Percentiles rank a stretch among this genome's conserved stretches.
Conservation (phyloP, 2,113 vertebrate genomes). For the Petromus typicus region DNA sequence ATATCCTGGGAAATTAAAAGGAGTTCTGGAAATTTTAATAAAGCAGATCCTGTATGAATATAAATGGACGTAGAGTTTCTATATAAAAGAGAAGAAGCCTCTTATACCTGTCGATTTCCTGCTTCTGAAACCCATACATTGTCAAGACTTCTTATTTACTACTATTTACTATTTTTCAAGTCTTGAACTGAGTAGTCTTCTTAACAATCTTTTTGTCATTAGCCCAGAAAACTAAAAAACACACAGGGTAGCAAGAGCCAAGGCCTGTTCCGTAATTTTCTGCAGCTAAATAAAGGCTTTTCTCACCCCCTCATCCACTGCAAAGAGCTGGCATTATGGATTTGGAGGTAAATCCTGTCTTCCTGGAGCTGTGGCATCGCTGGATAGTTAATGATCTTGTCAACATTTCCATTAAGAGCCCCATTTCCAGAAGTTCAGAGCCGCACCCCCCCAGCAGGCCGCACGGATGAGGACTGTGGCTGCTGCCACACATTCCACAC, state of each 20-base stretch:
- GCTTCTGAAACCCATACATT: background rate
- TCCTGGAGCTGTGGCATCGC: constrained; percentile 51
- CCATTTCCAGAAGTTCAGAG: background rate
- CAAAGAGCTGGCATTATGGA: constrained; percentile 56
- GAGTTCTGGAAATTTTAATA: constrained; percentile 31
- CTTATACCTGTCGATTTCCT: background rate
- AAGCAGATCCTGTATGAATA: background rate
- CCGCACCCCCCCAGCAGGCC: background rate
- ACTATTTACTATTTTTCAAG: constrained; percentile 27
- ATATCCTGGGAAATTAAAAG: constrained; percentile 63
- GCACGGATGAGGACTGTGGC: background rate
- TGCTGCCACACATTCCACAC: background rate
- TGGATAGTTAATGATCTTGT: constrained; percentile 77
- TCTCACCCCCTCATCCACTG: background rate
- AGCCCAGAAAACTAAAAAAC: background rate
- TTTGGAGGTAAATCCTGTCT: constrained; percentile 45
- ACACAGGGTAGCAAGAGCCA: background rate
- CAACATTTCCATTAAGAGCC: constrained; percentile 65
- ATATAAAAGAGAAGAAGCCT: background rate
- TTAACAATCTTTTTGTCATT: background rate
- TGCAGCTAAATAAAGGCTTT: constrained; percentile 63
- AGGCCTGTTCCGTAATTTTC: background rate
- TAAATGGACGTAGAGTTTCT: background rate
- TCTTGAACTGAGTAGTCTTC: background rate
- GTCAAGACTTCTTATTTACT: too few relatives aligned